Percentiles rank a stretch among this genome's conserved stretches.
These are phyloP conservation scores for Leucoma salicis DNA, from an alignment of 2,888 invertebrate species.

Conservation along the genomic window DNA sequence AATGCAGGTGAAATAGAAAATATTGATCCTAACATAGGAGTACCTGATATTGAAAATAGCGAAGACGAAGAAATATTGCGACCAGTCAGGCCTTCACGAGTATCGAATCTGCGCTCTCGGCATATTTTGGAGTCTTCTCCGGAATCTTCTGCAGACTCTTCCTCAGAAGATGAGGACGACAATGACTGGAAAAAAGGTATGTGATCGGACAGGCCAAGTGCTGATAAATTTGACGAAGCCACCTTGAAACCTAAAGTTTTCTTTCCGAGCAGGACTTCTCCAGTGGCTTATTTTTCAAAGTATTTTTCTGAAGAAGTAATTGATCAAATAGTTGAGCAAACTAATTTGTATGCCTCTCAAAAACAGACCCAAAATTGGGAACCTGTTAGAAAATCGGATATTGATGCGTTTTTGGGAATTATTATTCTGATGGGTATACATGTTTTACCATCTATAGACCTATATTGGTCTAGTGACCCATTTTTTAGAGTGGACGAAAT, in stretches of 20 bases:
- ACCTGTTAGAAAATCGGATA: constrained; percentile 11
- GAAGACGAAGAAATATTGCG: constrained; percentile 9
- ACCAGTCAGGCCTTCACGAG: constrained; percentile 8
- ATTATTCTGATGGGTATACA: constrained; percentile 24
- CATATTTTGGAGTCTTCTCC: constrained; percentile 6
- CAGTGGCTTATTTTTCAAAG: constrained; percentile 1
- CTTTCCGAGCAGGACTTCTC: constrained; percentile 9
- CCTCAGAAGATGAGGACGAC: constrained; percentile 7
- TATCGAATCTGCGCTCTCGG: not conserved
- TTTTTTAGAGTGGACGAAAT: constrained; percentile 17
- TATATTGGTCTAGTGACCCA: constrained; percentile 24
- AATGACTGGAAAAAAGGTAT: constrained; percentile 8
- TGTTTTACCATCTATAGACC: constrained; percentile 17
- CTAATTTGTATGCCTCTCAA: constrained; percentile 16
- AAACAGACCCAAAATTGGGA: constrained; percentile 10
- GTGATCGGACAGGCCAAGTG: constrained; percentile 7
- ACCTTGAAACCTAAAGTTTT: constrained; percentile 8
- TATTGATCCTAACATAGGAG: constrained; percentile 12
- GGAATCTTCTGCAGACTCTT: constrained; percentile 6
- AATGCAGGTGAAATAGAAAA: constrained; percentile 8
- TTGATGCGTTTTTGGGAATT: constrained; percentile 22
- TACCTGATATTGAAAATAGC: constrained; percentile 11
- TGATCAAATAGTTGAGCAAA: constrained; percentile 17
- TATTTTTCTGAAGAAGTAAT: constrained; percentile 14
- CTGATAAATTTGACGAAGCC: constrained; percentile 11